A percentile compares a stretch with the other conserved stretches of the same genome.
Conservation (phyloP, 2,113 vertebrate species). For the Quiscalus mexicanus region DNA sequence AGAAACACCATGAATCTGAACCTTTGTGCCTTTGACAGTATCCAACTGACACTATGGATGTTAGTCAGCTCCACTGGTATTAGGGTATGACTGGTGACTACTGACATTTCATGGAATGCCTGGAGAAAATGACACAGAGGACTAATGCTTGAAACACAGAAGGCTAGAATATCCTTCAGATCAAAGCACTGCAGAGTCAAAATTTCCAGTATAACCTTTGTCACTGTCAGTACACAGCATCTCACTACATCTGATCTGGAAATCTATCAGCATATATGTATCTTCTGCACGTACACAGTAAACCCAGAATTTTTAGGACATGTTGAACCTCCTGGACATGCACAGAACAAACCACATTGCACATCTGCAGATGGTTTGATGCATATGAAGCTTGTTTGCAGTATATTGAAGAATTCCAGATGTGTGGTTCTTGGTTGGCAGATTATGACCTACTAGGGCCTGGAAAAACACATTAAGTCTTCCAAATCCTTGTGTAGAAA, state of each 20-base stretch:
- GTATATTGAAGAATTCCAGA: conserved; percentile 5
- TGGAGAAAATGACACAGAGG: neutral
- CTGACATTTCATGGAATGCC: neutral
- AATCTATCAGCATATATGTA: neutral
- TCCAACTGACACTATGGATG: neutral
- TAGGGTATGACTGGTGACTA: neutral
- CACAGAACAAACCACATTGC: neutral
- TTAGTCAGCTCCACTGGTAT: neutral
- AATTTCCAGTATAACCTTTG: neutral
- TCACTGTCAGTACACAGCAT: neutral
- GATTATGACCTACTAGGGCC: neutral
- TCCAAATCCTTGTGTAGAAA: neutral
- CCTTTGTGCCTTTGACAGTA: neutral
- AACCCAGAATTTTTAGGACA: neutral
- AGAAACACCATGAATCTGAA: neutral
- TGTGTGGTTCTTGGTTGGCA: neutral
- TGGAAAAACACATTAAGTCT: neutral
- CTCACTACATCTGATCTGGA: neutral
- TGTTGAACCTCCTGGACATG: neutral
- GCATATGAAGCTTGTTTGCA: neutral
- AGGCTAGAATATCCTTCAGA: neutral
- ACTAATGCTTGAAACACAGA: neutral
- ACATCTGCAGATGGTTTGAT: neutral
- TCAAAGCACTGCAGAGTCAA: neutral
- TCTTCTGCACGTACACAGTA: neutral